Conservation (phyloP, 2,113 vertebrate genomes). For the Patagioenas fasciata region DNA sequence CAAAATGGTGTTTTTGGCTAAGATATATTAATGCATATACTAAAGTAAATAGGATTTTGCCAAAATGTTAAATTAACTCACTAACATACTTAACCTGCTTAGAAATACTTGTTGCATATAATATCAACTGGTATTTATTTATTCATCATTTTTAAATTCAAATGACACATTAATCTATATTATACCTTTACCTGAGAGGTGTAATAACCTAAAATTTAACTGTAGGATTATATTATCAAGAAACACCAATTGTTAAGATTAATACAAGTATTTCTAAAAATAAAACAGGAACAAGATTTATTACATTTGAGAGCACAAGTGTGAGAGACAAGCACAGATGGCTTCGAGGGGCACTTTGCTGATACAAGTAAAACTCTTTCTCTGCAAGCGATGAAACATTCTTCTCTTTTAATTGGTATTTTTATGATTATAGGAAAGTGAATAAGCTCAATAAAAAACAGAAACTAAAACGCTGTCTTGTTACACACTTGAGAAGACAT, state of each 20-base stretch:
- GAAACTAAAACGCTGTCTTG: neutral
- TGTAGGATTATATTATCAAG: conserved; percentile 3
- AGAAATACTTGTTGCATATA: neutral
- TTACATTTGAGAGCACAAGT: neutral
- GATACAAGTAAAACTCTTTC: neutral
- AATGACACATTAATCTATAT: neutral
- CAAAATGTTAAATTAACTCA: neutral
- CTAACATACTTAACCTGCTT: neutral
- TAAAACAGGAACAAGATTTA: neutral
- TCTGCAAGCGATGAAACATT: neutral
- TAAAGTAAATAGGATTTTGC: neutral
- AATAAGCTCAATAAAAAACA: neutral
- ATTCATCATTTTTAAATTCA: conserved; percentile 45
- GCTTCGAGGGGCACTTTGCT: neutral
- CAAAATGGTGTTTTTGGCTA: too few relatives aligned
- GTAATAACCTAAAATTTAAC: conserved; percentile 9
- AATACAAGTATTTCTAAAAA: neutral
- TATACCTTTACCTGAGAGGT: neutral
- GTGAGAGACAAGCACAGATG: neutral
- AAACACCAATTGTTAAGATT: neutral
- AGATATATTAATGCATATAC: neutral
- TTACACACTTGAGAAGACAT: neutral
- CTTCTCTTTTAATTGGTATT: neutral
- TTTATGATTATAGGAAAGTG: neutral
- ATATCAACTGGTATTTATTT: neutral